These are phyloP conservation scores for Venusia cambrica DNA, from an alignment of 2,888 invertebrate species.

Conservation along the genomic window DNA sequence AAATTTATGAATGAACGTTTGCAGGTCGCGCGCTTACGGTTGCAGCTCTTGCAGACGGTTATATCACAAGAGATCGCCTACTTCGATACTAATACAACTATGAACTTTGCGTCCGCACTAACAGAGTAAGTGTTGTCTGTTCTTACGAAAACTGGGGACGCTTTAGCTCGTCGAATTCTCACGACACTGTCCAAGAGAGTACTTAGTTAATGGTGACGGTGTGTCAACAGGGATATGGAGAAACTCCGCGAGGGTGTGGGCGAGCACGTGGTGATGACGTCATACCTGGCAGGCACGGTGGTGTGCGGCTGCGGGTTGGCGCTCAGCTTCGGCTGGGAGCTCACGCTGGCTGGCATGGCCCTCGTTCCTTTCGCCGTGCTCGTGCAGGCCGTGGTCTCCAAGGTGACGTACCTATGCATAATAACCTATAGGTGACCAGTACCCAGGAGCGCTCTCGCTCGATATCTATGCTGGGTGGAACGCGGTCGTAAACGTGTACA, in stretches of 20 bases:
- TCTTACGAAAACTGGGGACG: too few relatives aligned
- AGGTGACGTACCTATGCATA: too few relatives aligned
- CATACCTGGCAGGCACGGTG: constrained; percentile 86
- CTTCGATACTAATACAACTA: constrained; percentile 85
- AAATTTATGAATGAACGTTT: too few relatives aligned
- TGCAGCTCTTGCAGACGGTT: constrained; percentile 82
- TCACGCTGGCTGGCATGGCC: constrained; percentile 88
- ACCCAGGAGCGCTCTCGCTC: too few relatives aligned
- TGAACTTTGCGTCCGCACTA: constrained; percentile 85
- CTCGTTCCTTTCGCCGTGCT: constrained; percentile 88
- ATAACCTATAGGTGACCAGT: too few relatives aligned
- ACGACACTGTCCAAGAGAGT: too few relatives aligned
- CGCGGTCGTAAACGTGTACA: too few relatives aligned
- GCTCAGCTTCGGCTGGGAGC: constrained; percentile 90
- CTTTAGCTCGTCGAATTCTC: too few relatives aligned
- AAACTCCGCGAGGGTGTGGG: constrained; percentile 90
- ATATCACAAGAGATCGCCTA: constrained; percentile 87
- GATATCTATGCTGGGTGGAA: too few relatives aligned
- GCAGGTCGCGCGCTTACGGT: constrained; percentile 82
- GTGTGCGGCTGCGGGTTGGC: constrained; percentile 84
- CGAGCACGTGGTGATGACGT: constrained; percentile 88
- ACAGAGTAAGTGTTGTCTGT: constrained; percentile 89
- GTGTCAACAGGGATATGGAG: constrained; percentile 86
- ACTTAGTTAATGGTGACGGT: neutral
- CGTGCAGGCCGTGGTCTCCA: constrained; percentile 86